Conservation (phyloP, 2,888 invertebrate genomes). For the Ecdyonurus torrentis region DNA sequence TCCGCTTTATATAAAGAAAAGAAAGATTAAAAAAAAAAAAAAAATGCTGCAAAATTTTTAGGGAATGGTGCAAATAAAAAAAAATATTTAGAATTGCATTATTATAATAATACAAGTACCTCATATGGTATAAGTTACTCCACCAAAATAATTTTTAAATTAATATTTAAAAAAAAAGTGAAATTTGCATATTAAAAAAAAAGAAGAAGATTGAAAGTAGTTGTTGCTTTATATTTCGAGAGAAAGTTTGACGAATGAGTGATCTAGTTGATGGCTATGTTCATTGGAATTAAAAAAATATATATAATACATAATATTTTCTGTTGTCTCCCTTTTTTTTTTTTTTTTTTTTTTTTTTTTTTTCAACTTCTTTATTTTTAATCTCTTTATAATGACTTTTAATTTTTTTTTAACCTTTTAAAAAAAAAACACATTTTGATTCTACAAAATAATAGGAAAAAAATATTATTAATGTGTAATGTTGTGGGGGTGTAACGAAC, state of each 20-base stretch:
- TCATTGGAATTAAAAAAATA: background rate
- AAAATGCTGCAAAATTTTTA: background rate
- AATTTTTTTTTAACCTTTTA: background rate
- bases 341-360: background rate
- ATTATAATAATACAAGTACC: no score
- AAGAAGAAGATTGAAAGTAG: no score
- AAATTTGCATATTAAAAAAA: no score
- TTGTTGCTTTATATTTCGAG: background rate
- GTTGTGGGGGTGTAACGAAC: background rate
- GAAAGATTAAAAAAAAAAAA: background rate
- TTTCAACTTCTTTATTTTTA: background rate
- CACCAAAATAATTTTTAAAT: no score
- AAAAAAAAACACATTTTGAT: background rate
- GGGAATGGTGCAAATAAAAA: background rate
- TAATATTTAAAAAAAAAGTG: no score
- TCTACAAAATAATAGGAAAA: background rate
- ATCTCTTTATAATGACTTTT: background rate
- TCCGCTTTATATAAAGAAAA: background rate
- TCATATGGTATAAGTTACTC: background rate
- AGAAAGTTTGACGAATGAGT: background rate
- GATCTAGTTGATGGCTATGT: background rate
- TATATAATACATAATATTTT: background rate
- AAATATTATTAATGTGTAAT: background rate
- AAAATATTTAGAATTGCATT: no score
- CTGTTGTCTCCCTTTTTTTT: background rate